Conservation (phyloP, 2,797 vertebrate genomes). For the Amblyraja radiata region DNA sequence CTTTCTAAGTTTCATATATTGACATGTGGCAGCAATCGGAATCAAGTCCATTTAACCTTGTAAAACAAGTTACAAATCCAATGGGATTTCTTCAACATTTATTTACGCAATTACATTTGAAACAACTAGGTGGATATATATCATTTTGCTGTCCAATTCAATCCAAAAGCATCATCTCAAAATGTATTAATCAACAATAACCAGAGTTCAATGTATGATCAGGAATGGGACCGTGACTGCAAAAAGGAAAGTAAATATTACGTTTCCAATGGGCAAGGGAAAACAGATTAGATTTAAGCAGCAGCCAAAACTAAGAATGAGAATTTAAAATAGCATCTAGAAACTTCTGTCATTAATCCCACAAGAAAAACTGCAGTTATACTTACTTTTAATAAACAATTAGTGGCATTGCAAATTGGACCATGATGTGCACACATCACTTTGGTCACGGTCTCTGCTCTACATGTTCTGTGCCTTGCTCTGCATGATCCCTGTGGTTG, state of each 20-base stretch:
- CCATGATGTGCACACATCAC: neutral
- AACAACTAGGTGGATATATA: neutral
- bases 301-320: neutral
- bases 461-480: no score
- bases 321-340: neutral
- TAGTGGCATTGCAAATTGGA: neutral
- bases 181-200: neutral
- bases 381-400: neutral
- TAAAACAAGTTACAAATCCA: neutral
- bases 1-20: neutral
- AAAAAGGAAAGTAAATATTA: neutral
- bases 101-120: neutral
- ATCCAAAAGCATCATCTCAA: neutral
- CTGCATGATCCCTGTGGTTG: no score
- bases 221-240: neutral
- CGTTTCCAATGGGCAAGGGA: neutral
- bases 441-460: no score
- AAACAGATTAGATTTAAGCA: neutral
- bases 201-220: neutral
- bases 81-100: neutral
- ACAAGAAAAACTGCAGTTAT: neutral
- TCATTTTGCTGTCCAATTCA: neutral
- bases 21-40: neutral
- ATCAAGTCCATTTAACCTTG: neutral
- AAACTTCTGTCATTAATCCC: neutral